Base-by-base conservation (phyloP, 2,113 vertebrate genomes). In the Apteryx owenii region DNA sequence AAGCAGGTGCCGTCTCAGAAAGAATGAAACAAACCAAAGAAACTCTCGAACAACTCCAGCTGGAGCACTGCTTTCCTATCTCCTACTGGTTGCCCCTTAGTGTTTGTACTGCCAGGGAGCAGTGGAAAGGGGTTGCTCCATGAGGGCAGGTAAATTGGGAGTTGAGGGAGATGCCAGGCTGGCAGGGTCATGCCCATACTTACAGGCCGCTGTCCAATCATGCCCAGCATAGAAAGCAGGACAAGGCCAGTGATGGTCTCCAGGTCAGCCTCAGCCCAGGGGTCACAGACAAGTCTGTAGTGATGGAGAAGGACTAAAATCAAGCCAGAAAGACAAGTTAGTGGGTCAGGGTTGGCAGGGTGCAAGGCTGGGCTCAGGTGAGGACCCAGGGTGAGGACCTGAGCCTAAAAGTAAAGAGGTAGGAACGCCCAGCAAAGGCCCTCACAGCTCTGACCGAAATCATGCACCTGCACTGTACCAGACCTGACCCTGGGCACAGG, bases 381-480 rank as follows among this genome's bases (percentile, higher is more conserved):
- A 66, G 7, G 16, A 61, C 9, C 4, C 8, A 53, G 36, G 36
- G 36, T 38, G 36, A 38, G 36, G 36, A 38, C 36, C 36, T 38
- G 36, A 38, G 36, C 36, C 42, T 13, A 44, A 44, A 44, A 13
- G 61, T 38, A 38, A 78, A 7, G 53, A 60, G 17, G 14, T 53
- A 42, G 38, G 15, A 81, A 0, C 11, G 1, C 5, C 19, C 3
- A 20, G 2, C 0, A 7, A 72, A 16, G 15, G 5, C 76, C 5
- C 51, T 73, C 20, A 33, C 13, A 80, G 17, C 7, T 71, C 46
- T 72, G 23, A 64, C 29, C 16, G 14, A 51, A 29, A 13, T 71
- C 25, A 51, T 4, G 5, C 23, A 70, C 20, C 9, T 19, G 5
- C 8, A 3, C 9, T 0, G 0, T 36, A 5, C 56, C 44, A 53